Conservation (phyloP, 2,797 vertebrate genomes). For the Steatocranus sp. region DNA sequence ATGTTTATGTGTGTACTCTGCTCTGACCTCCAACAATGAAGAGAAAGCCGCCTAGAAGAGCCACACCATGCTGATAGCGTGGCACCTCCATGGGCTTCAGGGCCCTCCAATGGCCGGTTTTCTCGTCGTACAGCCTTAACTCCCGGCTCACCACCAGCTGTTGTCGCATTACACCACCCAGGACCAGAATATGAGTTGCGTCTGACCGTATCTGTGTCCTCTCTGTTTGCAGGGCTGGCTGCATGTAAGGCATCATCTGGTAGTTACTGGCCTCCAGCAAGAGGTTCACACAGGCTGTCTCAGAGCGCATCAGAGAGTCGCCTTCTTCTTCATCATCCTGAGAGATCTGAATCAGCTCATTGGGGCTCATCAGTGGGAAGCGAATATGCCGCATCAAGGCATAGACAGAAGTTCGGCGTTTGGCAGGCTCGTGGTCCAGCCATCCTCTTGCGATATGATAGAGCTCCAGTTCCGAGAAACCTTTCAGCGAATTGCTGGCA, state of each 20-base stretch:
- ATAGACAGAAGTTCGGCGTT: slow-evolving; percentile 49
- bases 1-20: background rate
- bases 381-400: slow-evolving; percentile 77
- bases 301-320: slow-evolving; percentile 68
- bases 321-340: slow-evolving; percentile 68
- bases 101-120: slow-evolving; percentile 67
- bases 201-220: slow-evolving; percentile 78
- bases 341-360: slow-evolving; percentile 79
- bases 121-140: slow-evolving; percentile 75
- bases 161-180: slow-evolving; percentile 82
- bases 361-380: slow-evolving; percentile 79
- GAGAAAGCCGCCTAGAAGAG: slow-evolving; percentile 79
- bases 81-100: slow-evolving; percentile 79
- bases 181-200: slow-evolving; percentile 72
- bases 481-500: slow-evolving; percentile 70
- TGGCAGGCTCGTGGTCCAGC: slow-evolving; percentile 60
- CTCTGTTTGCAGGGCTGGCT: slow-evolving; percentile 77
- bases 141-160: slow-evolving; percentile 82
- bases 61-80: slow-evolving; percentile 81
- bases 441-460: slow-evolving; percentile 73
- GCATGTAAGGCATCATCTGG: slow-evolving; percentile 84
- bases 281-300: slow-evolving; percentile 77
- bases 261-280: slow-evolving; percentile 84
- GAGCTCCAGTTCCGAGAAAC: slow-evolving; percentile 78
- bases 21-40: slow-evolving; percentile 80